Conservation (phyloP, 2,888 invertebrate species). For the Sarcophaga carnaria region DNA sequence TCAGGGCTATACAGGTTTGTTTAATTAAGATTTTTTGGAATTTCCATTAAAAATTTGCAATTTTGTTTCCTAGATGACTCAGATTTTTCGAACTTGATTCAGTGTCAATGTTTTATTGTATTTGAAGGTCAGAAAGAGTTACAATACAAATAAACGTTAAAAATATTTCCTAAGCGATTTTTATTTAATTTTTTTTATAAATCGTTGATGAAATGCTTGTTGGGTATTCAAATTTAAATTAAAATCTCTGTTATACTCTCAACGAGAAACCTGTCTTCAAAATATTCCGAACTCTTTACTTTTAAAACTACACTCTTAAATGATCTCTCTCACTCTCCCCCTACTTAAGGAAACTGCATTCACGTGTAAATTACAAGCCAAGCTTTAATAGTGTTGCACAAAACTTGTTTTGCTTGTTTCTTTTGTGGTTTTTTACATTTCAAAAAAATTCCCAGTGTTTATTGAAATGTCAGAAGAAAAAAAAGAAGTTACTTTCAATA, state of each 20-base stretch:
- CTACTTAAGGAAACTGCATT: conserved; percentile 26
- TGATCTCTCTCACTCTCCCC: neutral
- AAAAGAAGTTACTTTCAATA: conserved; percentile 18
- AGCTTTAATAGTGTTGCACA: neutral
- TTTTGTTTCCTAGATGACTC: no score
- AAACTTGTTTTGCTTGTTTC: conserved; percentile 43
- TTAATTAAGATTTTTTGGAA: no score
- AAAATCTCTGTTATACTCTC: neutral
- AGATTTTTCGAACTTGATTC: no score
- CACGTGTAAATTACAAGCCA: conserved; percentile 31
- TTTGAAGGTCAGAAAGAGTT: no score
- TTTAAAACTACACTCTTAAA: neutral
- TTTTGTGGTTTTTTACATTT: neutral
- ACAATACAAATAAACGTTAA: no score
- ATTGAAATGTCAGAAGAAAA: neutral
- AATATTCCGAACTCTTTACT: neutral
- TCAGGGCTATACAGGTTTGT: no score
- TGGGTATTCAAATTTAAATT: no score
- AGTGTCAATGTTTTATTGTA: no score
- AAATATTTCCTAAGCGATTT: no score
- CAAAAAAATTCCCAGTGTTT: neutral
- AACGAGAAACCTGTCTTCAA: neutral
- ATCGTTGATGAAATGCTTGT: no score
- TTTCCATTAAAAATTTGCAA: no score
- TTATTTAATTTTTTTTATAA: no score